Evolutionary conservation across 2,888 invertebrate species (phyloP), one percentile per base, ranked within the genome.

Genomic region (Caenorhabditis parvicauda): DNA sequence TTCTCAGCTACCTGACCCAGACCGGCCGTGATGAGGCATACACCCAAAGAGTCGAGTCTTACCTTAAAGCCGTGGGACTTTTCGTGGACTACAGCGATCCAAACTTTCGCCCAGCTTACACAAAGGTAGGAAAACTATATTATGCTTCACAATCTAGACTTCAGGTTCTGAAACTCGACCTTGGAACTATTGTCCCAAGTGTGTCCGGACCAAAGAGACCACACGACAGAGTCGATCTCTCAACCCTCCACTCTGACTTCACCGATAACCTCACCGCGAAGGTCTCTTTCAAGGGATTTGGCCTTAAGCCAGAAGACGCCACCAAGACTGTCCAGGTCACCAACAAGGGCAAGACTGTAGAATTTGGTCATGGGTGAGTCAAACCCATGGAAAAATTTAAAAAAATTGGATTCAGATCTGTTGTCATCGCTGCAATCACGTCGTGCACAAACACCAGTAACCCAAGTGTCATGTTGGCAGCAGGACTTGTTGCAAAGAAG

Each of bases 401-500:
- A 17, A 14, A 14, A 29, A 14, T 48, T 3, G n/a, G 9, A 38
- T 54, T 49, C 57, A 57, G 61, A 2, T 91, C 92, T 1, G 93
- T 96, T 21, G 89, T 96, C 54, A 94, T 96, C 68, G 93, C 95
- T 0, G 95, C 96, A 50, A 95, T 96, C 74, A 96, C 96, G 0
- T 92, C 92, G 24, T 98, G 96, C 83, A 96, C 96, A 51, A 98
- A 98, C 82, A 96, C 96, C 0, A 91, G 91, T 75, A 96, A 96
- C 82, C 95, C 96, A 0, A 92, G 92, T 70, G 96, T 96, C 5
- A 96, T 96, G 95, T 85, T 96, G 19, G 95, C 93, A 35, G 95
- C 96, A 70, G 92, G 92, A 87, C 57, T 78, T 17, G 72, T 78
- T 5, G 76, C 78, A 25, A 67, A 70, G 50, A 77, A 73, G 59